phyloP scores from a whole-genome alignment of 2,113 vertebrate genomes.

The Bombycilla garrulus region DNA sequence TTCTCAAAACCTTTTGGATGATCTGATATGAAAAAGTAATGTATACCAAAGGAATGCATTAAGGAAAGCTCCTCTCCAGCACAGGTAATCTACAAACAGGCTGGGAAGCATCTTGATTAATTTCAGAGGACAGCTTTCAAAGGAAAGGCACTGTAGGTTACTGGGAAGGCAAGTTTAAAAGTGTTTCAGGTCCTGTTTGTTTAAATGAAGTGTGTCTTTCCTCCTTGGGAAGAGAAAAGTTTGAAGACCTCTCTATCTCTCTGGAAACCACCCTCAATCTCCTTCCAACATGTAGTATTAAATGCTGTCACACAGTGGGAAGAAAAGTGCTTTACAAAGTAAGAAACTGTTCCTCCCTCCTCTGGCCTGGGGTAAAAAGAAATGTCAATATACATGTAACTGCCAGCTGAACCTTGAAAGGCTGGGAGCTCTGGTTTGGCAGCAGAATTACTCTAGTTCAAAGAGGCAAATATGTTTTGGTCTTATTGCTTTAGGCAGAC shows the following conservation, averaged over 20 bases:
- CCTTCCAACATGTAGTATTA: neutral
- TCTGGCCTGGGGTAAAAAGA: constrained; percentile 36
- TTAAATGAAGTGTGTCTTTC: neutral
- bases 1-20: neutral
- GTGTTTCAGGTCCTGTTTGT: neutral
- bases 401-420: constrained; percentile 26
- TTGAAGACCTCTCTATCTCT: neutral
- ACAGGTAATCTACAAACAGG: neutral
- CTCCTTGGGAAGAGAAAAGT: neutral
- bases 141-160: neutral
- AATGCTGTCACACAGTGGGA: neutral
- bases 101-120: neutral
- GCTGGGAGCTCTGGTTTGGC: constrained; percentile 8
- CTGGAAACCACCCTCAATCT: neutral
- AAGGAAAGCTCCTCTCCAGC: neutral
- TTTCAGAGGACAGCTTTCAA: neutral
- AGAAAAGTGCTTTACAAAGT: constrained; percentile 6
- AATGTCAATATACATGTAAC: constrained; percentile 38
- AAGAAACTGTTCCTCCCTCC: neutral
- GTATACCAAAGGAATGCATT: neutral
- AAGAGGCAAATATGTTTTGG: constrained; percentile 28
- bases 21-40: neutral
- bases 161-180: neutral
- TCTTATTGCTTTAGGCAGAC: constrained; percentile 37
- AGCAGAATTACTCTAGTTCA: constrained; percentile 39